Evolutionary conservation across 2,888 invertebrate species (phyloP), one percentile per base, ranked within the genome.

Genomic region (Antheraea yamamai): DNA sequence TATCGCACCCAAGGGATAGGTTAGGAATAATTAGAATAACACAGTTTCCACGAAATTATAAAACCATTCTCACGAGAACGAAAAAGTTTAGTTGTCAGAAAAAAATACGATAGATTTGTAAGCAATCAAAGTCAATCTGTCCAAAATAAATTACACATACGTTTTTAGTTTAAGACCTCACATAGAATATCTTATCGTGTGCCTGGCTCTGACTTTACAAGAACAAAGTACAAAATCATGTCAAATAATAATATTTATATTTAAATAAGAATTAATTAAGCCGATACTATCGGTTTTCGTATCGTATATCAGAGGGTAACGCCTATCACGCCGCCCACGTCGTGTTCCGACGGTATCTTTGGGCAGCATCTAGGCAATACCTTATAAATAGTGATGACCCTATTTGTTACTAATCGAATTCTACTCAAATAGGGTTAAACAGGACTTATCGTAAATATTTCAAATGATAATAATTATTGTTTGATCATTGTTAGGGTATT

Each of bases 271-370:
- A 77, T 66, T 73, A 52, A 61, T 75, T 68, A 74, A 71, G 55
- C 72, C 58, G 58, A 55, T 64, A 26, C 16, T 70, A 4, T 55
- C 20, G 64, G 14, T 73, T 73, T 30, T 74, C 35, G 58, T 75
- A 76, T 68, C 66, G 79, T 85, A 87, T 87, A 89, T 89, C 89
- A 89, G 78, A 76, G 61, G 83, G 83, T 76, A 80, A 86, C 91
- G 92, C 92, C 92, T 89, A 84, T 81, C 79, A 82, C 76, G 79
- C 90, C 92, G 92, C 93, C 93, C 88, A 88, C 91, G 84, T 82
- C 87, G 85, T 91, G 93, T 93, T 81, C 81, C 77, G 79, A 80
- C 81, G 84, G 87, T 90, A 91, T 92, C 90, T 87, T 76, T 78
- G 78, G 79, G 81, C 84, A 80, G 82, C 80, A 89, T 90, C 89